phyloP scores from a whole-genome alignment of 2,888 invertebrate species.

The Taenaris catops region DNA sequence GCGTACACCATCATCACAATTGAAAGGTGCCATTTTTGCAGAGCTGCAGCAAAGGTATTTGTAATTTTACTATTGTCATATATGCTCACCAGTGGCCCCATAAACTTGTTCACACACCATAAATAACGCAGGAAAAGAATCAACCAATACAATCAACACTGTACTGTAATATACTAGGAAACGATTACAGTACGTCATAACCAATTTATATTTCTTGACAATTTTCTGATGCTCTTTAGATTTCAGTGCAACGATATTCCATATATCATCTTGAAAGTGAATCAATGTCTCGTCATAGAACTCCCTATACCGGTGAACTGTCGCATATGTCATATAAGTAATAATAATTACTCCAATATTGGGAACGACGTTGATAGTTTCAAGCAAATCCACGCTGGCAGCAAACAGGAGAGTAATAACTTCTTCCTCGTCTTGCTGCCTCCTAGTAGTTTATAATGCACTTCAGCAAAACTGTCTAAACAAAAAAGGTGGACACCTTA shows the following conservation, averaged over 20 bases:
- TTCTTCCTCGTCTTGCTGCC: too few relatives aligned
- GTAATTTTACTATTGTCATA: too few relatives aligned
- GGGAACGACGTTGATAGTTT: conserved; percentile 53
- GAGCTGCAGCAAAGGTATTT: conserved; percentile 58
- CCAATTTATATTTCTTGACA: conserved; percentile 36
- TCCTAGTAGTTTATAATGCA: too few relatives aligned
- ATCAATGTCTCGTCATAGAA: conserved; percentile 41
- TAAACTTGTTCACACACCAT: conserved; percentile 45
- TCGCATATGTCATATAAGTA: conserved; percentile 46
- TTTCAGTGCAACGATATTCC: conserved; percentile 37
- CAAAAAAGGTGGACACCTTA: too few relatives aligned
- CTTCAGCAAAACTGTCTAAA: too few relatives aligned
- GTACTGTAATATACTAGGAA: conserved; percentile 44
- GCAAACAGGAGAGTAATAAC: conserved; percentile 38
- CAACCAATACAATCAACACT: conserved; percentile 38
- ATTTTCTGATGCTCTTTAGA: conserved; percentile 35
- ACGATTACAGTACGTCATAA: conserved; percentile 36
- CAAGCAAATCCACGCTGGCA: conserved; percentile 43
- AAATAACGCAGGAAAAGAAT: conserved; percentile 51
- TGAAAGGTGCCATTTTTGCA: conserved; percentile 71
- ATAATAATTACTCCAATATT: conserved; percentile 55
- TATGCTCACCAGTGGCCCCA: conserved; percentile 32
- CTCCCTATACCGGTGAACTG: conserved; percentile 37
- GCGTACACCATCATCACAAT: conserved; percentile 56
- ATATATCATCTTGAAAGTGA: conserved; percentile 45